Conservation (phyloP, 2,888 invertebrate genomes). For the Micropterix aruncella region DNA sequence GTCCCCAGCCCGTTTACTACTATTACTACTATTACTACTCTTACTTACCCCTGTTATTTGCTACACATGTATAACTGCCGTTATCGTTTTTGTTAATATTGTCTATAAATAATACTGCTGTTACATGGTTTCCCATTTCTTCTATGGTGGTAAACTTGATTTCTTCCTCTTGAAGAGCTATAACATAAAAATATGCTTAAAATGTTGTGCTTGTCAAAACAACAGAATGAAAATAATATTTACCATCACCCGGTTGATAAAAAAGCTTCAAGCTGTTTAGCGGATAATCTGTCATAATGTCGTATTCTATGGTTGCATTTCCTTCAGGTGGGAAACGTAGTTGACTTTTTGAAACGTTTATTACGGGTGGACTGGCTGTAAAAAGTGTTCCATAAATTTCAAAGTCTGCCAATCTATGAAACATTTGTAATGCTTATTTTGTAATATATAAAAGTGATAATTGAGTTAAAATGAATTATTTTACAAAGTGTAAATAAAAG, state of each 20-base stretch:
- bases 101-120: neutral
- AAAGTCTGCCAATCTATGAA: no score
- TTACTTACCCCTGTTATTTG: slow-evolving; percentile 25
- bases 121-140: neutral
- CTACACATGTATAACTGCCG: slow-evolving; percentile 27
- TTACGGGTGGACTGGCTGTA: slow-evolving; percentile 13
- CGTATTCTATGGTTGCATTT: slow-evolving; percentile 9
- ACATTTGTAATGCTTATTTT: no score
- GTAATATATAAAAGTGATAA: no score
- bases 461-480: no score
- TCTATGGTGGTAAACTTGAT: no score
- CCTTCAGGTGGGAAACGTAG: slow-evolving; percentile 5
- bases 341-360: slow-evolving; percentile 7
- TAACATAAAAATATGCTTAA: neutral
- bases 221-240: neutral
- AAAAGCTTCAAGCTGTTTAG: slow-evolving; percentile 1
- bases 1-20: no score
- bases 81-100: slow-evolving; percentile 16
- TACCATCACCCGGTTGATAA: slow-evolving; percentile 2
- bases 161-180: neutral
- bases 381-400: no score
- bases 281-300: slow-evolving; percentile 11
- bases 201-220: neutral
- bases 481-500: no score
- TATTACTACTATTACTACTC: neutral